Evolutionary conservation across 2,888 invertebrate genomes (phyloP).

Genomic region (Flexamia atlantica): DNA sequence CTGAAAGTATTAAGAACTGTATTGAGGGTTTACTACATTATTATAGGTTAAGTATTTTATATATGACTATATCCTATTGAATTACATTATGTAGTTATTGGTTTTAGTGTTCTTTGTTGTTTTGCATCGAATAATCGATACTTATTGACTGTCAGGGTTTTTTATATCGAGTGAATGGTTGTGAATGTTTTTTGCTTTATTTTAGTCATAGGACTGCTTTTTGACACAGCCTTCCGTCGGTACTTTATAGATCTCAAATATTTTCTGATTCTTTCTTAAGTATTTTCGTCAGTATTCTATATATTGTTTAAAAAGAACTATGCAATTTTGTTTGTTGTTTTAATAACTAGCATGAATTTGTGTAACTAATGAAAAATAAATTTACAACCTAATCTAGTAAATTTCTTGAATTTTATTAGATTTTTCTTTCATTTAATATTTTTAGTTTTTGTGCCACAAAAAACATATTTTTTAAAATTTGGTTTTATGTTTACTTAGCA

Average conservation of each 20-base stretch:
- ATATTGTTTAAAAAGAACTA: background rate
- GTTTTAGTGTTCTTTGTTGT: conserved; percentile 57
- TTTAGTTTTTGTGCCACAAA: background rate
- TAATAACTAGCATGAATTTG: conserved; percentile 42
- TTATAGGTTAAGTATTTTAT: conserved; percentile 56
- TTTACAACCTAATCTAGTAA: background rate
- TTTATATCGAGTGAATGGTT: conserved; percentile 57
- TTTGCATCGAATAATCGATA: conserved; percentile 63
- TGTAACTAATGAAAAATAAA: conserved; percentile 13
- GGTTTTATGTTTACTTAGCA: too few relatives aligned
- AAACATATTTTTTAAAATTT: conserved; percentile 1
- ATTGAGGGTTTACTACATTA: conserved; percentile 29
- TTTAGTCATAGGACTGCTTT: conserved; percentile 54
- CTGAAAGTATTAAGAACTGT: conserved; percentile 52
- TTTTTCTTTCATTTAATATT: too few relatives aligned
- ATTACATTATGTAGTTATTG: conserved; percentile 62
- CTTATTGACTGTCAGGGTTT: conserved; percentile 64
- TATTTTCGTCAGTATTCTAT: conserved; percentile 61
- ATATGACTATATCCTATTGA: conserved; percentile 51
- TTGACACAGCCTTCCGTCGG: conserved; percentile 48
- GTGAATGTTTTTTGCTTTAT: conserved; percentile 57
- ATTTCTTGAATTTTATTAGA: background rate
- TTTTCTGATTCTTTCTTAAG: conserved; percentile 45
- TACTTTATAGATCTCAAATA: conserved; percentile 57
- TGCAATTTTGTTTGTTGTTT: conserved; percentile 38